Conservation (phyloP, 2,888 invertebrate genomes). For the Drosophila vallismaia region DNA sequence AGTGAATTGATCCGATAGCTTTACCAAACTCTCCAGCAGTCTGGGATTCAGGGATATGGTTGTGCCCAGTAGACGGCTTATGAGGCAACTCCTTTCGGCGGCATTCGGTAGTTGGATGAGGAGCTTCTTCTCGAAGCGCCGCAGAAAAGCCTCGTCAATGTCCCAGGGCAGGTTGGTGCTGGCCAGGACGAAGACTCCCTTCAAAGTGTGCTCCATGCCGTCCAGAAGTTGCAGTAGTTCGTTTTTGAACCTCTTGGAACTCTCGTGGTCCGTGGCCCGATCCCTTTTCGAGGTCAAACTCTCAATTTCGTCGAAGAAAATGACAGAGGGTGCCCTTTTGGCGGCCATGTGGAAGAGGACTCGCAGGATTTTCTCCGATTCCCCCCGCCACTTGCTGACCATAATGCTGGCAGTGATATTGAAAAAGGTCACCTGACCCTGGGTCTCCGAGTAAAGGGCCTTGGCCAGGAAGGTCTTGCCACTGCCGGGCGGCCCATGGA, state of each 20-base stretch:
- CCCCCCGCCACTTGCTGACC: slow-evolving; percentile 98
- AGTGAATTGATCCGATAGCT: slow-evolving; percentile 90
- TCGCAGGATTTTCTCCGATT: slow-evolving; percentile 96
- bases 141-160: slow-evolving; percentile 93
- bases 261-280: slow-evolving; percentile 91
- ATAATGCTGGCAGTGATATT: slow-evolving; percentile 95
- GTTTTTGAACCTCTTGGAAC: slow-evolving; percentile 93
- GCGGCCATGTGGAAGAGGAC: slow-evolving; percentile 94
- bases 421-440: slow-evolving; percentile 90
- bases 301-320: slow-evolving; percentile 97
- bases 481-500: slow-evolving; percentile 87
- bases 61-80: slow-evolving; percentile 86
- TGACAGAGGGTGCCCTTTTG: slow-evolving; percentile 93
- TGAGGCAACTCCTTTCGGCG: slow-evolving; percentile 88
- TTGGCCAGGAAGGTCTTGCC: slow-evolving; percentile 96
- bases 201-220: slow-evolving; percentile 87
- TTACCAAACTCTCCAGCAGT: slow-evolving; percentile 84
- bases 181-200: slow-evolving; percentile 90
- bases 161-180: slow-evolving; percentile 98
- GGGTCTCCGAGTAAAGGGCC: slow-evolving; percentile 92
- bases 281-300: slow-evolving; percentile 89
- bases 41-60: slow-evolving; percentile 56
- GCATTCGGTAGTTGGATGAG: slow-evolving; percentile 90
- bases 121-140: slow-evolving; percentile 94
- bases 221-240: slow-evolving; percentile 95